These are phyloP conservation scores for Drosophila austrosaltans DNA, from an alignment of 2,888 invertebrate genomes.

Conservation along the genomic window DNA sequence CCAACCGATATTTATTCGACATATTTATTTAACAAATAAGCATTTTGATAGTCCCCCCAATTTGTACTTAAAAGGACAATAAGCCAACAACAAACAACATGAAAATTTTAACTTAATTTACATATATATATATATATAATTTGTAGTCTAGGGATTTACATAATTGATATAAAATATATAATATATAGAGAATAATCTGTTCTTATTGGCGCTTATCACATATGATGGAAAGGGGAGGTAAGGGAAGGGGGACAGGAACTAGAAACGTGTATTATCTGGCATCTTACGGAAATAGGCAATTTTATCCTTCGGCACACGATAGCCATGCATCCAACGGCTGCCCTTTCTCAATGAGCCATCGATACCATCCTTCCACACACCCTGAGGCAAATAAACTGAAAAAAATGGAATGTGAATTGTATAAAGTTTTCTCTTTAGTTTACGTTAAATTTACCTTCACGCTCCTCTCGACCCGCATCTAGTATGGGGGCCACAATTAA, in stretches of 20 bases:
- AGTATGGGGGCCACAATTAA: slow-evolving; percentile 95
- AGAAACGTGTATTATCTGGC: slow-evolving; percentile 92
- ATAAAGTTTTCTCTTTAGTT: no score
- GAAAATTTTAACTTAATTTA: slow-evolving; percentile 23
- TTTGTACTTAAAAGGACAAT: slow-evolving; percentile 30
- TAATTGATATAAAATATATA: slow-evolving; percentile 1
- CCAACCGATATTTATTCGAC: slow-evolving; percentile 14
- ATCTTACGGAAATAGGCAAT: slow-evolving; percentile 93
- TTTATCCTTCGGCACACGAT: slow-evolving; percentile 90
- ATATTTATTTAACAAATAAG: slow-evolving; percentile 47
- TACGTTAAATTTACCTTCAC: slow-evolving; percentile 85
- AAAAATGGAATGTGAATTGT: not conserved
- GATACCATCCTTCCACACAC: slow-evolving; percentile 96
- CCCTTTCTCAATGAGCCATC: slow-evolving; percentile 94
- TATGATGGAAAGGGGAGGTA: not conserved
- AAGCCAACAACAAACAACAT: slow-evolving; percentile 7
- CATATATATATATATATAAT: slow-evolving; percentile 2
- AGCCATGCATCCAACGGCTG: slow-evolving; percentile 95
- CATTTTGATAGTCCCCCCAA: slow-evolving; percentile 19
- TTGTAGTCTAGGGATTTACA: slow-evolving; percentile 21
- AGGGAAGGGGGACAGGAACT: slow-evolving; percentile 21
- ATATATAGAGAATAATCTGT: slow-evolving; percentile 9
- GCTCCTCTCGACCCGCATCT: slow-evolving; percentile 87
- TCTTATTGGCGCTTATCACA: slow-evolving; percentile 28
- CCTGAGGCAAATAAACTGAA: slow-evolving; percentile 93